These are phyloP conservation scores for Macrobrachium rosenbergii DNA, from an alignment of 1,140 invertebrate species.

Conservation along the genomic window DNA sequence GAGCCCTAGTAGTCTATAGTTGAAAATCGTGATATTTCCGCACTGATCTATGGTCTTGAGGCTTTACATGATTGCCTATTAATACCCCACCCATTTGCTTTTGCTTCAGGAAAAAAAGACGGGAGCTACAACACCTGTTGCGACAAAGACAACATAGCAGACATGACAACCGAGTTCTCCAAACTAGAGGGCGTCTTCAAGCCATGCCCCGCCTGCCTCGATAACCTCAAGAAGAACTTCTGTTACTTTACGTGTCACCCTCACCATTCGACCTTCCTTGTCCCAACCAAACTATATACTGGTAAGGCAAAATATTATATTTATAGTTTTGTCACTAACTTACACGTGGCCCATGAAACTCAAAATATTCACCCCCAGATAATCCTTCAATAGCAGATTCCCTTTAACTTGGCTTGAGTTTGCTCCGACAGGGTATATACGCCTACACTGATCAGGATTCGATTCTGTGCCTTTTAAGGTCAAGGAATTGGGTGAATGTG, in stretches of 20 bases:
- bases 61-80: background rate
- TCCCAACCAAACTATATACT: slow-evolving; percentile 71
- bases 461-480: too few species aligned
- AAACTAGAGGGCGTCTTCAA: slow-evolving; percentile 79
- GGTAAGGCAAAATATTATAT: background rate
- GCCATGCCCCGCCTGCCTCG: slow-evolving; percentile 87
- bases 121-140: slow-evolving; percentile 67
- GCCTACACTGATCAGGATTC: too few species aligned
- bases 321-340: too few species aligned
- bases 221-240: slow-evolving; percentile 84
- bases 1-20: too few species aligned
- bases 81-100: too few species aligned
- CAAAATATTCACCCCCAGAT: too few species aligned
- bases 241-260: slow-evolving; percentile 87
- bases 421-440: too few species aligned
- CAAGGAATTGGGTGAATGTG: too few species aligned
- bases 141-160: slow-evolving; percentile 68
- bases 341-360: too few species aligned
- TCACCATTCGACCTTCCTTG: slow-evolving; percentile 82
- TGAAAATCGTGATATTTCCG: too few species aligned
- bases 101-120: background rate
- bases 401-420: too few species aligned
- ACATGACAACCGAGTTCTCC: slow-evolving; percentile 67
- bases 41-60: background rate
- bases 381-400: too few species aligned